Base-by-base conservation (phyloP, 2,113 vertebrate species). In the Cavia aperea region DNA sequence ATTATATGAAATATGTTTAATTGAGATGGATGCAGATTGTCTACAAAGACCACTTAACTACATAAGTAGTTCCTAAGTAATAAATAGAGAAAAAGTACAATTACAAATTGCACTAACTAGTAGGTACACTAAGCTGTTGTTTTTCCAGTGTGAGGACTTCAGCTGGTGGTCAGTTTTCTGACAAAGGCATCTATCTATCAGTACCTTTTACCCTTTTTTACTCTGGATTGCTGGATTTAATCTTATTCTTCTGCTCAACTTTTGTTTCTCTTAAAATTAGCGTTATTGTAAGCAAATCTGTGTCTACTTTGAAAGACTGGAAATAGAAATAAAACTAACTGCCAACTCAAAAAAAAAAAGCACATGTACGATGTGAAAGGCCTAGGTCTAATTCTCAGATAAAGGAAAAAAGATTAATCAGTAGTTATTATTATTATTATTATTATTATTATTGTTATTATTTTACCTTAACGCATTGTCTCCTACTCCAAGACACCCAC, bases 391-490 rank as follows among this genome's bases (percentile, higher is more conserved):
- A 78, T 33, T 51, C 26, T 46, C 72, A 75, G 39, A 31, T 51
- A 78, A 51, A 51, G 26, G 3, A 51, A 77, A 51, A 16, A 78
- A 78, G 29, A 51, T 78, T 46, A 51, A 51, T 18, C 26, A 36
- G 16, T 54, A 36, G 26, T 10, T 29, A 79, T 19, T 8, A 79
- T 8, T 16, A 19, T 21, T 16, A 51, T 19, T 54, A 11, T 21
- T 70, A 33, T n/a, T 39, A 39, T 39, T 39, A 19, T 21, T 70
- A 15, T 39, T 72, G 24, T 51, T 9, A 15, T 33, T 54, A 58
- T 86, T 5, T 96, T 97, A 99, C 99, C 99, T 99, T 96, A 99
- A 97, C 4, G 99, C 99, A 31, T 98, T 99, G 98, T 99, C 99
- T 94, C 99, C 99, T 63, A 99, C 99, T 70, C 98, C 99, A 65